Percentiles rank a stretch among this genome's conserved stretches.
These are phyloP conservation scores for Bradynema listronoti DNA, from an alignment of 1,140 invertebrate genomes.

Conservation along the genomic window DNA sequence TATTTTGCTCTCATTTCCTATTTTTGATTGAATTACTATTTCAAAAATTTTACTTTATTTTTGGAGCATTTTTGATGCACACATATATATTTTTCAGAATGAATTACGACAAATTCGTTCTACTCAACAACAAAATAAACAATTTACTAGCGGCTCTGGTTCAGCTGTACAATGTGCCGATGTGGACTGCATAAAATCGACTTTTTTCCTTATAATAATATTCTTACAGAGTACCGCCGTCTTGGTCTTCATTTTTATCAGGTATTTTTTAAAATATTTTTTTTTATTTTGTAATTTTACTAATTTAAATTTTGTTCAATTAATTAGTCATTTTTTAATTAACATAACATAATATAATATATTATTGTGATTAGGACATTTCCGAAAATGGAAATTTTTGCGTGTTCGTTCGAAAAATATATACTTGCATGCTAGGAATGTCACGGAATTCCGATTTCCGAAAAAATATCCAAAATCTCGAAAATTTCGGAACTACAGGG, in stretches of 20 bases:
- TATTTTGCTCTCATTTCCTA: not conserved
- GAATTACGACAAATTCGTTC: constrained; percentile 42
- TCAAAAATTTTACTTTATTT: not conserved
- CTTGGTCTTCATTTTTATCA: constrained; percentile 48
- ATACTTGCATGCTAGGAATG: too few relatives aligned
- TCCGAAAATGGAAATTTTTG: too few relatives aligned
- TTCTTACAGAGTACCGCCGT: constrained; percentile 43
- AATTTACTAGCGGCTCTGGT: not conserved
- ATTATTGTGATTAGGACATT: too few relatives aligned
- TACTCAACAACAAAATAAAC: constrained; percentile 16
- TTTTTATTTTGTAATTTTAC: constrained; percentile 20
- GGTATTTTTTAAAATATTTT: constrained; percentile 29
- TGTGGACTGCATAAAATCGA: constrained; percentile 39
- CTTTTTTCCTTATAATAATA: constrained; percentile 48
- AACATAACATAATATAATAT: constrained; percentile 3
- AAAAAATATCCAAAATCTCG: too few relatives aligned
- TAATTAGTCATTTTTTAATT: not conserved
- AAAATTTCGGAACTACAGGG: too few relatives aligned
- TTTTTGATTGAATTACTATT: not conserved
- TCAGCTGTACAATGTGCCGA: constrained; percentile 21
- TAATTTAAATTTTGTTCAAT: not conserved
- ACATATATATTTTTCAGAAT: constrained; percentile 41
- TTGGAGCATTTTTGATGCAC: not conserved
- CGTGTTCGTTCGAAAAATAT: too few relatives aligned
- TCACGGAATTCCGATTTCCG: too few relatives aligned